Conservation (phyloP, 2,888 invertebrate genomes). For the Oxystoma pomonae region DNA sequence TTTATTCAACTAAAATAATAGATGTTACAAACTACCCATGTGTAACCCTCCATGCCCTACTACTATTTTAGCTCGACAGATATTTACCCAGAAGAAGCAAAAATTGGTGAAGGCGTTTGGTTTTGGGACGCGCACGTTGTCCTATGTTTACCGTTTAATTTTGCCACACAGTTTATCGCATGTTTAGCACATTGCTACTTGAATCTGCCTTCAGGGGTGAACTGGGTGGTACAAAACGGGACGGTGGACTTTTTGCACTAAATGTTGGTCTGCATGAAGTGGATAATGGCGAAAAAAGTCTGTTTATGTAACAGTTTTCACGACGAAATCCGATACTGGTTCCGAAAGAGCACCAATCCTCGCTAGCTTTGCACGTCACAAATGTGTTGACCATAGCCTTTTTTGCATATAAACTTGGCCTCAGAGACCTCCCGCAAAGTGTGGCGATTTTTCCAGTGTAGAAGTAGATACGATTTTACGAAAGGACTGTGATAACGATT, state of each 20-base stretch:
- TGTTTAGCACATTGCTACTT: too few relatives aligned
- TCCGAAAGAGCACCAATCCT: conserved; percentile 62
- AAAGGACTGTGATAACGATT: conserved; percentile 83
- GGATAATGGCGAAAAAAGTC: conserved; percentile 71
- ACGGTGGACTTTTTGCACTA: conserved; percentile 98
- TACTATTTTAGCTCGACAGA: too few relatives aligned
- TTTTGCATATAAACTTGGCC: conserved; percentile 82
- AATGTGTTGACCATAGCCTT: conserved; percentile 89
- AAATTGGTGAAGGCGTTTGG: too few relatives aligned
- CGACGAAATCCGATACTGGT: conserved; percentile 90
- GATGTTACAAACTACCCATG: too few relatives aligned
- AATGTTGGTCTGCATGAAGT: conserved; percentile 90
- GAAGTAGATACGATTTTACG: conserved; percentile 91
- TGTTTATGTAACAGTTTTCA: conserved; percentile 96
- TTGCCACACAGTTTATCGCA: too few relatives aligned
- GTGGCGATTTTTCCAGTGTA: conserved; percentile 95
- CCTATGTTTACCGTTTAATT: too few relatives aligned
- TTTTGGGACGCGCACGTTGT: too few relatives aligned
- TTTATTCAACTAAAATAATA: too few relatives aligned
- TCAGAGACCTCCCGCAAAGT: conserved; percentile 87
- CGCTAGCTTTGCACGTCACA: conserved; percentile 77
- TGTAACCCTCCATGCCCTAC: too few relatives aligned
- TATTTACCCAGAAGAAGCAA: too few relatives aligned
- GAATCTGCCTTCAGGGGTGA: conserved; percentile 86
- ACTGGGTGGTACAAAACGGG: conserved; percentile 98